Base-by-base conservation (phyloP, 2,888 invertebrate species). In the Chymomyza caudatula region DNA sequence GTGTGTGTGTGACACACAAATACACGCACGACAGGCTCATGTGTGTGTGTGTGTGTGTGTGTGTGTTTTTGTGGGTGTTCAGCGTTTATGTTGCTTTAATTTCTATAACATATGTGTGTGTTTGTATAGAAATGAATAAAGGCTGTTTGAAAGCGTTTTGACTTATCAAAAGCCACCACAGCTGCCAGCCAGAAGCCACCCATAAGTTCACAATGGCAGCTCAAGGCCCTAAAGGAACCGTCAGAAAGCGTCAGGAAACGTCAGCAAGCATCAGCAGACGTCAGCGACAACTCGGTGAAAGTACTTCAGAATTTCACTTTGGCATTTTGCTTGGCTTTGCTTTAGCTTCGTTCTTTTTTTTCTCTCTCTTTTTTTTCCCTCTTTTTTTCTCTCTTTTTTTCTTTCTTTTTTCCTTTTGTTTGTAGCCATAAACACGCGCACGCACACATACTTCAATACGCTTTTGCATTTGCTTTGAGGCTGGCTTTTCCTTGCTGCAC, bases 251-350 rank as follows among this genome's bases (percentile, higher is more conserved):
- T 37, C 29, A 37, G 47, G 19, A 47, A 47, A 47, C 19, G 47
- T 47, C 15, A 47, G 15, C 47, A 15, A 47, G 6, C 47, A 47
- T 47, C 19, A 37, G 47, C 47, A 47, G 15, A 19, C 15, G 15
- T 19, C 47, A 65, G 64, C 52, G 64, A 44, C 58, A n/a, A 19
- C 47, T 47, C 47, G 15, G 11, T 37, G 11, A 11, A 37, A 37
- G 29, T 37, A 37, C 29, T 37, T 47, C 63, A 47, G 29, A 37
- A 11, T 37, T 37, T 47, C 69, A 69, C 81, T 78, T 78, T 67
- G 81, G 69, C 72, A 63, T 58, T 70, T 73, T 67, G 76, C 81
- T 51, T 51, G 19, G 51, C 73, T 75, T 75, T 78, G 47, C 43
- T 43, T 43, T 13, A 68, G 73, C 74, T 67, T 65, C 67, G 71